phyloP scores from a whole-genome alignment of 1,140 invertebrate species.

The Oreohelix idahoensis region DNA sequence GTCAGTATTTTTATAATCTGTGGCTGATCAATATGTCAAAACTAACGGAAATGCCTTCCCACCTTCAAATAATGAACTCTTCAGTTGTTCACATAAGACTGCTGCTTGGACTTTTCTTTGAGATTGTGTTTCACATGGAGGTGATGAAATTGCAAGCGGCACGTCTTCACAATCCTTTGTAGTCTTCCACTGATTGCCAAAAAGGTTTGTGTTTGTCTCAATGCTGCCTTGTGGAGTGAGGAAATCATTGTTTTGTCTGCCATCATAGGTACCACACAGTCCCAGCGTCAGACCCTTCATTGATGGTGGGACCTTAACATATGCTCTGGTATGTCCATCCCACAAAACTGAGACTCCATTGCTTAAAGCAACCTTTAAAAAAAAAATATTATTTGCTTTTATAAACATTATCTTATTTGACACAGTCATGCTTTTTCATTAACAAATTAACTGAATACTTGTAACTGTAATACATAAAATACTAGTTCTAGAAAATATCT shows the following conservation, averaged over 20 bases:
- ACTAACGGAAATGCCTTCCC: too few species aligned
- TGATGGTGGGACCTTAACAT: constrained; percentile 84
- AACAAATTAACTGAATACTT: too few species aligned
- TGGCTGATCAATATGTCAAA: too few species aligned
- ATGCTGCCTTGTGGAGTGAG: constrained; percentile 86
- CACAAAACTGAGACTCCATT: constrained; percentile 87
- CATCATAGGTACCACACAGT: constrained; percentile 90
- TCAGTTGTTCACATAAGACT: constrained; percentile 59
- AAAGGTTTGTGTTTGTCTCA: constrained; percentile 82
- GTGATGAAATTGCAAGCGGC: constrained; percentile 49
- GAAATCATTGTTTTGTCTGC: constrained; percentile 91
- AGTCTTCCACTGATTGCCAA: constrained; percentile 90
- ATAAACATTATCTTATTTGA: background rate
- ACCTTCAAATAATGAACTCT: constrained; percentile 63
- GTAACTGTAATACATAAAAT: too few species aligned
- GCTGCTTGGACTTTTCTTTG: constrained; percentile 56
- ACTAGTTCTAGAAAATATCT: too few species aligned
- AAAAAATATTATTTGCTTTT: background rate
- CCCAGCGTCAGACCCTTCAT: constrained; percentile 80
- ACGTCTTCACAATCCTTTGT: constrained; percentile 79
- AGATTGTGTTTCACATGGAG: constrained; percentile 58
- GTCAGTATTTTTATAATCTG: too few species aligned
- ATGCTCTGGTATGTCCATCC: constrained; percentile 78
- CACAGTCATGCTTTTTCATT: background rate
- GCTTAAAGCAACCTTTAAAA: constrained; percentile 78